Evolutionary conservation across 2,888 invertebrate species (phyloP), one percentile per base, ranked within the genome.

Genomic region (Lampropteryx suffumata): DNA sequence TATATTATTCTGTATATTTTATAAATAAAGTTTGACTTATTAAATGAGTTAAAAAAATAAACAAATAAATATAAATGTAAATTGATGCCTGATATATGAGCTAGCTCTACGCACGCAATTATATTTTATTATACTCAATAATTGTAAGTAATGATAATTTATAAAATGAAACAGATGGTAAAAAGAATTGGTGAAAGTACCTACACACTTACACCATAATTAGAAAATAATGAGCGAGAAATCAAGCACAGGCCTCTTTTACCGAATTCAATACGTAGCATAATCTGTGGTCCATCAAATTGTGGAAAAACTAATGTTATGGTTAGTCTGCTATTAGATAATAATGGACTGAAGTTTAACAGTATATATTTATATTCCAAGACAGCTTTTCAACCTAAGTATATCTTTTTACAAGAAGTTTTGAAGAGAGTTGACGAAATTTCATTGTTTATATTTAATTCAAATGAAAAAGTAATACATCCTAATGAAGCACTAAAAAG

Each of bases 301-400:
- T 65, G 60, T 39, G 66, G 64, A 0, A 65, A 65, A 55, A 65
- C 55, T 0, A 56, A 61, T 44, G 30, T 65, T n/a, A 33, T 73
- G 17, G 21, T 64, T 21, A 24, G 32, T 39, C 32, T 57, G 11
- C 17, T 58, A 1, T 24, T 58, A 32, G 35, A 55, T 13, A 28
- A 32, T 36, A 46, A 57, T 11, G 54, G 57, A 7, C 26, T 54
- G 1, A 45, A 44, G 24, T 54, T 57, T 8, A 12, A 13, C 42
- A 46, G 53, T 44, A 2, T 59, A 2, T 59, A 59, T n/a, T 7
- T 59, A 3, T 59, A 55, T 30, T 53, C 58, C 0, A 59, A 59
- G 27, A 53, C 58, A 1, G 6, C 24, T 12, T 44, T 21, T 32
- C 57, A 57, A 11, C 51, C 44, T 10, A 53, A 48, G 11, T 54